Evolutionary conservation across 2,888 invertebrate species (phyloP), one percentile per base, ranked within the genome.

Genomic region (Xanthia togata): DNA sequence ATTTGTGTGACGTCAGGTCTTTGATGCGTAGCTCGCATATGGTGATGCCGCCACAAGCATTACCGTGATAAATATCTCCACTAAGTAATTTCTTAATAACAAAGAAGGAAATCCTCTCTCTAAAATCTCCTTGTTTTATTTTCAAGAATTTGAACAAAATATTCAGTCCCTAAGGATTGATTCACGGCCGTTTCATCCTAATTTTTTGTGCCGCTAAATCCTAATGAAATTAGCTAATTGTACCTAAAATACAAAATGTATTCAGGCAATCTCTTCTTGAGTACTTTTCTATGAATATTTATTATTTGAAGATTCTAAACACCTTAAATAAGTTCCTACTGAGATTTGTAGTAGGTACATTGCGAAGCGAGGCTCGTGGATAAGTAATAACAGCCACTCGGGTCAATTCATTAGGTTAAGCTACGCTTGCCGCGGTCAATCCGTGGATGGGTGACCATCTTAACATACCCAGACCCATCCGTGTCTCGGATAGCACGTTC

Each of bases 171-270:
- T 23, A 23, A 41, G 47, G 75, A 65, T 81, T 74, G 63, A 81
- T 53, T 72, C 35, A 57, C 26, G 20, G 57, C 31, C 31, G 14
- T 41, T 63, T 11, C n/a, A 41, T 23, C 11, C 11, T 20, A 55
- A 31, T 35, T 81, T 81, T 73, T 64, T 12, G 4, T 44, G n/a
- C 44, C 50, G 35, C 35, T 23, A 74, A 44, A 81, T 60, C 4
- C 5, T 41, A 65, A 60, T 82, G 26, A 60, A 80, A 76, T 78
- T 55, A 57, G 73, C 38, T 80, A 71, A 77, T 77, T 81, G 62
- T 55, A 62, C 23, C 50, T 57, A 17, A 64, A 81, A 59, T 20
- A 38, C 31, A 23, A 64, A 81, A 41, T 50, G 0, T 47, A 47
- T 53, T 38, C 9, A 73, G n/a, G 20, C 5, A 38, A 26, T 50